A percentile compares a stretch with the other conserved stretches of the same genome.
Evolutionary conservation across 2,888 invertebrate species (phyloP).

Genomic region (Calliphora vomitoria): DNA sequence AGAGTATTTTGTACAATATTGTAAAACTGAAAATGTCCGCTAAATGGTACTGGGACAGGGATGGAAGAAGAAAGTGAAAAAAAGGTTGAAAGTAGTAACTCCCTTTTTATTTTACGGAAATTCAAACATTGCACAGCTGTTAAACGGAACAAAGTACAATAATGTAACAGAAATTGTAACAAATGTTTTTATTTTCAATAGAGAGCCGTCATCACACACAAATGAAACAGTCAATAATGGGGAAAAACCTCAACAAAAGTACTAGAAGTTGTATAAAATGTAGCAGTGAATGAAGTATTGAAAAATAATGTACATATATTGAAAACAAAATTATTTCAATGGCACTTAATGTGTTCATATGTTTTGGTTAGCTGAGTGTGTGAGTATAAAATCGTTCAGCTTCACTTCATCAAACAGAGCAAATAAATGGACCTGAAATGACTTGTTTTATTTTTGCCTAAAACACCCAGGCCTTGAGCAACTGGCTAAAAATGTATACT

Average conservation of each 20-base stretch:
- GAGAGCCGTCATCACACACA: neutral
- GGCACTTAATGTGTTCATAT: constrained; percentile 40
- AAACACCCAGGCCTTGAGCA: neutral
- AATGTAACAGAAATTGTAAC: constrained; percentile 57
- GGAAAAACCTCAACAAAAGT: constrained; percentile 53
- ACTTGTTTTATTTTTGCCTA: constrained; percentile 9
- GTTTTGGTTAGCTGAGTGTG: neutral
- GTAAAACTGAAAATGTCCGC: neutral
- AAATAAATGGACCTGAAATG: constrained; percentile 49
- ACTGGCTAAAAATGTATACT: neutral
- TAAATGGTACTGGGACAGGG: neutral
- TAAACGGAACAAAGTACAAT: constrained; percentile 57
- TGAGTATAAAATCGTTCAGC: constrained; percentile 44
- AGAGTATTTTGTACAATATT: constrained; percentile 32
- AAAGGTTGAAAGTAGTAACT: constrained; percentile 44
- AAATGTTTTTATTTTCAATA: constrained; percentile 56
- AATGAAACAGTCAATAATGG: constrained; percentile 25
- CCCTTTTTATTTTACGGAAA: constrained; percentile 50
- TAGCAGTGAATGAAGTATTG: neutral
- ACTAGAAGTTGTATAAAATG: neutral
- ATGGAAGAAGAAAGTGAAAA: neutral
- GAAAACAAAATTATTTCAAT: constrained; percentile 64
- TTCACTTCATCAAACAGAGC: constrained; percentile 53
- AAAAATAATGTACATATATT: constrained; percentile 39
- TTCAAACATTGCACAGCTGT: constrained; percentile 59